A percentile compares a stretch with the other conserved stretches of the same genome.
Conservation (phyloP, 1,140 invertebrate species). For the Melanaphis sacchari region DNA sequence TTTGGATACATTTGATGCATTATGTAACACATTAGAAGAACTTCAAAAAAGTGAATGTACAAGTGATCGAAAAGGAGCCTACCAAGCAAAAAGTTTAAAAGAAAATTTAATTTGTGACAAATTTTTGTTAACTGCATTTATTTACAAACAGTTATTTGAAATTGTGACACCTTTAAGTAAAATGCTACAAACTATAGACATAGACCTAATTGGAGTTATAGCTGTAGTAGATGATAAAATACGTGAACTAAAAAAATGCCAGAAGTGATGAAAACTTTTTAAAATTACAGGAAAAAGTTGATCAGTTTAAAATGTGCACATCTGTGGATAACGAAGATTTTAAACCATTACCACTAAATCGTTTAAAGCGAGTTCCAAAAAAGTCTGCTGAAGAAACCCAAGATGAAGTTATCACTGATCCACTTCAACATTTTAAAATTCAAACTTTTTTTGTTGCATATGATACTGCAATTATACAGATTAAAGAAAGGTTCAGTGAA, state of each 20-base stretch:
- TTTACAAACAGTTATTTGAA: background rate
- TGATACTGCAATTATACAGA: background rate
- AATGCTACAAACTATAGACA: background rate
- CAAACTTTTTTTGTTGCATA: background rate
- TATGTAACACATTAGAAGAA: background rate
- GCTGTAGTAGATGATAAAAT: background rate
- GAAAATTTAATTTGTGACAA: background rate
- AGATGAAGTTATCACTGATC: background rate
- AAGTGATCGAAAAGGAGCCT: background rate
- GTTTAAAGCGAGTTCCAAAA: background rate
- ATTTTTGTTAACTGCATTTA: background rate
- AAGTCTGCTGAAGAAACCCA: background rate
- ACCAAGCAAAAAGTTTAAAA: background rate
- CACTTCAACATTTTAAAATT: background rate
- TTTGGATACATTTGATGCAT: background rate
- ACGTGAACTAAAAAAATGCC: background rate
- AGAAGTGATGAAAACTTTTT: background rate
- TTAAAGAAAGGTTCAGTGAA: slow-evolving; percentile 9
- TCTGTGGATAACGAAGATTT: background rate
- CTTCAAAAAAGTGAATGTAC: background rate
- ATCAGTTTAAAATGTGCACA: background rate
- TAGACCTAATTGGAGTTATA: slow-evolving; percentile 4
- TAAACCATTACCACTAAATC: background rate
- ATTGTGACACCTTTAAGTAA: background rate
- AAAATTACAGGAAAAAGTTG: background rate